Conservation (phyloP, 2,113 vertebrate species). For the Connochaetes taurinus region DNA sequence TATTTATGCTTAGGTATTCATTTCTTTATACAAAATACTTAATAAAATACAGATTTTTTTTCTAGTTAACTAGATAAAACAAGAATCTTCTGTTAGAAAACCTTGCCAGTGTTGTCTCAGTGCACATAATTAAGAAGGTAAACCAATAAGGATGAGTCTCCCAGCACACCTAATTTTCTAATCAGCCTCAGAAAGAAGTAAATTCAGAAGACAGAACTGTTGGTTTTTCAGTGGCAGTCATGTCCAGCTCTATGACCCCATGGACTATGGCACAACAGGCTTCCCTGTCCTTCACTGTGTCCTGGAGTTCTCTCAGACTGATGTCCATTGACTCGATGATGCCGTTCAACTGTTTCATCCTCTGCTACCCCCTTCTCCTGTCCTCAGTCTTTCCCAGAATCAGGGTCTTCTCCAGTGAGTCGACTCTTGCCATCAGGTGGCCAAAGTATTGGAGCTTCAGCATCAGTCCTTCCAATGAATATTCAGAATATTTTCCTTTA, state of each 20-base stretch:
- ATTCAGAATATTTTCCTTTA: background rate
- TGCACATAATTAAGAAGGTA: background rate
- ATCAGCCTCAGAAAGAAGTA: background rate
- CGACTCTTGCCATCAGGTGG: background rate
- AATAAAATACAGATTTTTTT: background rate
- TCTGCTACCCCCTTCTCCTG: background rate
- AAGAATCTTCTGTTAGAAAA: background rate
- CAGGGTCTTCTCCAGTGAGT: background rate
- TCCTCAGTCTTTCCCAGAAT: background rate
- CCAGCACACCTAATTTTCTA: background rate
- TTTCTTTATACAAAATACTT: background rate
- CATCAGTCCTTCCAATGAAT: background rate
- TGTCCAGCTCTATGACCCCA: background rate
- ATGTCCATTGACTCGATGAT: background rate
- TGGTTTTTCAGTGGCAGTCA: background rate
- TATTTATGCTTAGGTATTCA: background rate
- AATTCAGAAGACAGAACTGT: background rate
- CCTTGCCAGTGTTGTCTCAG: background rate
- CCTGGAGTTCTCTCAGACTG: accelerated
- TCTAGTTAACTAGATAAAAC: background rate
- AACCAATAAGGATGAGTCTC: background rate
- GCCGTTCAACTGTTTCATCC: background rate
- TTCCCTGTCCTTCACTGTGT: background rate
- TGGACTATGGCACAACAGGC: background rate
- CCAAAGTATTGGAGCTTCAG: background rate